phyloP scores from a whole-genome alignment of 1,140 invertebrate genomes.

The Pseudachorutes palmiensis region DNA sequence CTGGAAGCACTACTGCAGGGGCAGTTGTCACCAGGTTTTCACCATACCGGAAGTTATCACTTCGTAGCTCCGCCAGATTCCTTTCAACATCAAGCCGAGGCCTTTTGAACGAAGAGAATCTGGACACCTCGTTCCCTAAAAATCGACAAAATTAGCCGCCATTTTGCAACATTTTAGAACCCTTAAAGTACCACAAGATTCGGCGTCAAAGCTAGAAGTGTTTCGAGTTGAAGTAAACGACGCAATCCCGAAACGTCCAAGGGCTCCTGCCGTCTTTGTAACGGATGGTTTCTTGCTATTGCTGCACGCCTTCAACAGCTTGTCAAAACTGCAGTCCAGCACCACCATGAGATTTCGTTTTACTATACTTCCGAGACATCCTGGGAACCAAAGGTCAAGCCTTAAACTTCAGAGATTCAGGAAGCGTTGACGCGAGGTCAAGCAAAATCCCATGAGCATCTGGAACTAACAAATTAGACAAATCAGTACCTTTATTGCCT shows the following conservation, averaged over 20 bases:
- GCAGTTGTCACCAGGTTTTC: neutral
- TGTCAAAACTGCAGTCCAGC: conserved; percentile 64
- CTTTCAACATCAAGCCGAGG: neutral
- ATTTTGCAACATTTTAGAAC: too few species aligned
- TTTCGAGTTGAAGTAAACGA: conserved; percentile 83
- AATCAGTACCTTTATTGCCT: too few species aligned
- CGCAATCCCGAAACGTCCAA: conserved; percentile 87
- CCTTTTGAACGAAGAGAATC: neutral
- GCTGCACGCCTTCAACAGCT: conserved; percentile 44
- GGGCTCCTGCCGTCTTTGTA: conserved; percentile 75
- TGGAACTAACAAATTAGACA: too few species aligned
- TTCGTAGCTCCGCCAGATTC: neutral
- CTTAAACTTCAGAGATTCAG: too few species aligned
- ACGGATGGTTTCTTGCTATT: conserved; percentile 79
- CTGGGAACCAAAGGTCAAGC: neutral
- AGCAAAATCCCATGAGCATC: too few species aligned
- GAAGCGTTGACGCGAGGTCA: too few species aligned
- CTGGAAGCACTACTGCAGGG: neutral
- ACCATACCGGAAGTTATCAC: neutral
- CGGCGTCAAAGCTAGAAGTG: conserved; percentile 41
- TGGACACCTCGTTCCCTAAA: conserved; percentile 18
- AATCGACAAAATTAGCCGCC: conserved; percentile 7
- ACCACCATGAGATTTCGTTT: conserved; percentile 27
- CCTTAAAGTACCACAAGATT: neutral
- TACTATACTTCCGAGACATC: conserved; percentile 28